Evolutionary conservation across 2,888 invertebrate genomes (phyloP).

Genomic region (Pheosia tremula): DNA sequence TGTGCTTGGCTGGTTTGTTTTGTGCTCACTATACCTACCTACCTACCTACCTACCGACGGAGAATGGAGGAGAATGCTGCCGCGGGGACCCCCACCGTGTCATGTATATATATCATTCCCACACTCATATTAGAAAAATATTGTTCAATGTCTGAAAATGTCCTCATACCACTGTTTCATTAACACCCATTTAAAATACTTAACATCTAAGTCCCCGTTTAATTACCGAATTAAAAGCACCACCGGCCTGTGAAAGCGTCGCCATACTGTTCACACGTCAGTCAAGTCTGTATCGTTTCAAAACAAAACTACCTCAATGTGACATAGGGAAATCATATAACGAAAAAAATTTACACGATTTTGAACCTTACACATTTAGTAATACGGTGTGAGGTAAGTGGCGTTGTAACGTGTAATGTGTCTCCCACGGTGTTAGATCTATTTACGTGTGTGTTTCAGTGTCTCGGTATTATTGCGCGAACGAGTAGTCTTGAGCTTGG

Average conservation of each 20-base stretch:
- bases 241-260: conserved; percentile 68
- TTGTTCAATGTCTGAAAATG: conserved; percentile 4
- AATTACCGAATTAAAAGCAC: conserved; percentile 46
- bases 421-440: conserved; percentile 66
- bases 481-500: conserved; percentile 19
- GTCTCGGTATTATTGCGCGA: conserved; percentile 29
- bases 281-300: conserved; percentile 63
- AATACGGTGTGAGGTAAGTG: conserved; percentile 35
- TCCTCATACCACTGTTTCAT: conserved; percentile 28
- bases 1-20: no score
- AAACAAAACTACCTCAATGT: conserved; percentile 64
- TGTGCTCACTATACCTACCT: no score
- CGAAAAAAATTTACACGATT: conserved; percentile 13
- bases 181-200: conserved; percentile 42
- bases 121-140: conserved; percentile 1
- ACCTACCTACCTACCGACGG: no score
- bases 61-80: no score
- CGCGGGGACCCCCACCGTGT: no score
- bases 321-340: conserved; percentile 37
- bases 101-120: not conserved
- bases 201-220: conserved; percentile 41
- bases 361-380: conserved; percentile 34
- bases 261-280: conserved; percentile 73
- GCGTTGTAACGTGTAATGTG: conserved; percentile 32
- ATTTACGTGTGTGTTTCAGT: conserved; percentile 52